Base-by-base conservation (phyloP, 2,888 invertebrate species). In the Mantis religiosa region DNA sequence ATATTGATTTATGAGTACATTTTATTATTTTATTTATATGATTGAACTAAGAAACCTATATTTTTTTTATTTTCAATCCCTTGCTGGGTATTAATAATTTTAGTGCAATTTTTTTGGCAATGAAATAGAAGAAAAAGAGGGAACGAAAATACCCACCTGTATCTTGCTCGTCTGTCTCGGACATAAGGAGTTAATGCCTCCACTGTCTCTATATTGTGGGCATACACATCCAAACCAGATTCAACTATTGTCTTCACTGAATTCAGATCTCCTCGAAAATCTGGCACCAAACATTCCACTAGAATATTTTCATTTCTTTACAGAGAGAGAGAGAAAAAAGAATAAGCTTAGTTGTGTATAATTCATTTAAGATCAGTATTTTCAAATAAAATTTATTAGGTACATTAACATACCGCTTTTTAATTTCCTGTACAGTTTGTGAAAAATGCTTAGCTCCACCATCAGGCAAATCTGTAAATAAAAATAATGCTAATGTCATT, bases 131-230 rank as follows among this genome's bases (percentile, higher is more conserved):
- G 27, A 14, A 14, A 14, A 27, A 20, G 85, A 47, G 71, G 82
- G 8, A 25, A 9, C 9, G 30, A 9, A 0, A 28, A 25, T 30
- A 88, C 88, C 90, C 92, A 95, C 94, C 94, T 94, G 92, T 97
- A 99, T 94, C 96, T 96, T 20, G 99, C 99, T 90, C 99, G 95
- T 41, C 97, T 96, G 93, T 99, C 99, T 89, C 99, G 95, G 0
- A 99, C 99, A 92, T 96, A 97, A 7, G 97, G 97, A 84, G 99
- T 99, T 81, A 99, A 93, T 90, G 96, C 94, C 92, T 98, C 98
- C 0, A 99, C 99, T 0, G 99, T 99, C 94, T 99, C 99, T 82
- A 99, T 97, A 93, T 99, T 99, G 93, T 99, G 99, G 0, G 99
- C 99, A 93, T 97, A 99, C 81, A 99, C 99, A 93, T 99, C 99